phyloP scores from a whole-genome alignment of 2,113 vertebrate species.

The Centropus unirufus region DNA sequence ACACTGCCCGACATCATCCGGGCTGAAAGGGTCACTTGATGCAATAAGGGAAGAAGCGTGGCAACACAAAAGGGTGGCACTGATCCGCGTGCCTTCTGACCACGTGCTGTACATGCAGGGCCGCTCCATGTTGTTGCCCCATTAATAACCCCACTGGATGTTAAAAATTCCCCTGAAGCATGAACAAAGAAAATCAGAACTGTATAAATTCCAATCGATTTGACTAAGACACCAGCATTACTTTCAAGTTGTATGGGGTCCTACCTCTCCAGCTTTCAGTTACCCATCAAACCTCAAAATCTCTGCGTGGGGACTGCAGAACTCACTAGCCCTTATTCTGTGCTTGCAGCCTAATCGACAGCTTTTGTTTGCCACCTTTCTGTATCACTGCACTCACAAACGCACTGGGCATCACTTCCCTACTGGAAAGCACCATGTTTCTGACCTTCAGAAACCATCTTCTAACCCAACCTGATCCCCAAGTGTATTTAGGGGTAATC shows the following conservation, averaged over 20 bases:
- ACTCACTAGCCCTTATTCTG: neutral
- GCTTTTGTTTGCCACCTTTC: neutral
- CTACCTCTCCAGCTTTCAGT: neutral
- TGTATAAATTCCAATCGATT: neutral
- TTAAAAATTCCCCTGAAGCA: neutral
- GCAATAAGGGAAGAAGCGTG: neutral
- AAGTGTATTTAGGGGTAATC: neutral
- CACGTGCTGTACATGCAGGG: neutral
- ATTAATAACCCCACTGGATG: neutral
- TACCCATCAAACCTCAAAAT: neutral
- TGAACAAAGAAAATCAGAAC: neutral
- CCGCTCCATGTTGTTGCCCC: neutral
- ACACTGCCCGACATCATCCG: neutral
- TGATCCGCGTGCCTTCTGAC: neutral
- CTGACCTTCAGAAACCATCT: neutral
- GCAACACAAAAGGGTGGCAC: neutral
- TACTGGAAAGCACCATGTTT: neutral
- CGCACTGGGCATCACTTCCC: neutral
- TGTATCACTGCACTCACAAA: neutral
- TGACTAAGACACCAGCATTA: neutral
- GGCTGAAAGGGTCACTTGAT: neutral
- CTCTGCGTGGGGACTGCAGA: neutral
- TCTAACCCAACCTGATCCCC: neutral
- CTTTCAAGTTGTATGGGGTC: neutral
- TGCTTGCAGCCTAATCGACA: neutral